A percentile compares a stretch with the other conserved stretches of the same genome.
These are phyloP conservation scores for Magallana nippona DNA, from an alignment of 2,888 invertebrate genomes.

Conservation along the genomic window DNA sequence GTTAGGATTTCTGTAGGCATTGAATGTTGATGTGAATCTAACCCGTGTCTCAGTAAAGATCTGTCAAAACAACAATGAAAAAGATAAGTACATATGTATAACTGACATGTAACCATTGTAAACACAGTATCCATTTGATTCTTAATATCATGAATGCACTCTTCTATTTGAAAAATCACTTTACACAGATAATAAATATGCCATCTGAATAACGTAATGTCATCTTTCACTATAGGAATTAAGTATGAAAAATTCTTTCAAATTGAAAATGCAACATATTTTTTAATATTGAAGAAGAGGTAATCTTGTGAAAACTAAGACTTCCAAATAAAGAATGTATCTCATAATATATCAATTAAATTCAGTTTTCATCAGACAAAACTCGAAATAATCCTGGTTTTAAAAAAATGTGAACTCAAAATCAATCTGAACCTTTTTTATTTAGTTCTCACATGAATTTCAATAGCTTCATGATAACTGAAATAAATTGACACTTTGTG, in stretches of 20 bases:
- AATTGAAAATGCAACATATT: too few relatives aligned
- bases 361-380: background rate
- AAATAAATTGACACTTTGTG: background rate
- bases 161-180: background rate
- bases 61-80: background rate
- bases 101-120: background rate
- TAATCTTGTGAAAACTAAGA: too few relatives aligned
- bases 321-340: background rate
- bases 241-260: too few relatives aligned
- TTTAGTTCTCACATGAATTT: conserved; percentile 31
- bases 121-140: background rate
- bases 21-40: background rate
- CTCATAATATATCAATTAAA: background rate
- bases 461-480: conserved; percentile 23
- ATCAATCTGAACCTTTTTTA: background rate
- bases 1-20: background rate
- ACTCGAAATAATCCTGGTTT: background rate
- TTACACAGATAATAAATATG: background rate
- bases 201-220: background rate
- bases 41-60: background rate
- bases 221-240: too few relatives aligned
- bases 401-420: background rate
- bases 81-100: background rate
- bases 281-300: too few relatives aligned
- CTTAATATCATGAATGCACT: background rate